These are phyloP conservation scores for Hydroisotoma schaefferi DNA, from an alignment of 2,888 invertebrate species.

Conservation along the genomic window DNA sequence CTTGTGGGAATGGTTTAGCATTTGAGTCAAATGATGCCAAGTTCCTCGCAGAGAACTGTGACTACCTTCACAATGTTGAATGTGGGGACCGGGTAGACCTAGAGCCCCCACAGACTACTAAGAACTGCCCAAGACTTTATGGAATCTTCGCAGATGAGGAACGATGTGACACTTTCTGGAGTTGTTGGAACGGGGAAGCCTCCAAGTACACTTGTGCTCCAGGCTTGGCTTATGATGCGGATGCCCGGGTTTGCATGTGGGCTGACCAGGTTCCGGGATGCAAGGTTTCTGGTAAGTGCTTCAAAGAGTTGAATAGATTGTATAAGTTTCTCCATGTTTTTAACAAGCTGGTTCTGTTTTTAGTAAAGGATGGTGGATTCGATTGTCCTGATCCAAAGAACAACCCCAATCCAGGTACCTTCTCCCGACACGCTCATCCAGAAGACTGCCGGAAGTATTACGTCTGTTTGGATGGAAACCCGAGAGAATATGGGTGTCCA, in stretches of 20 bases:
- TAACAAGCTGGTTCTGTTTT: no score
- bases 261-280: slow-evolving; percentile 92
- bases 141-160: slow-evolving; percentile 85
- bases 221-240: slow-evolving; percentile 88
- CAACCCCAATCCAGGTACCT: slow-evolving; percentile 76
- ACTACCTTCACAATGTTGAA: slow-evolving; percentile 90
- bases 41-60: slow-evolving; percentile 89
- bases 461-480: slow-evolving; percentile 85
- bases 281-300: slow-evolving; percentile 77
- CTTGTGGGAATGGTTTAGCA: slow-evolving; percentile 89
- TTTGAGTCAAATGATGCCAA: slow-evolving; percentile 85
- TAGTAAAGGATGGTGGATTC: slow-evolving; percentile 90
- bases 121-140: slow-evolving; percentile 81
- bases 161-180: slow-evolving; percentile 88
- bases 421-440: slow-evolving; percentile 91
- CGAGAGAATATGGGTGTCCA: slow-evolving; percentile 91
- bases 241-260: slow-evolving; percentile 91
- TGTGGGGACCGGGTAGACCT: slow-evolving; percentile 83
- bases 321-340: not conserved
- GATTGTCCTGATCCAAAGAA: slow-evolving; percentile 78
- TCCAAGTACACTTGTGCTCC: slow-evolving; percentile 92
- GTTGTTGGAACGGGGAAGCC: slow-evolving; percentile 93
- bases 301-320: not conserved
- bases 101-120: slow-evolving; percentile 77
- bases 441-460: slow-evolving; percentile 74